Evolutionary conservation across 2,888 invertebrate species (phyloP).

Genomic region (Scotopteryx bipunctaria): DNA sequence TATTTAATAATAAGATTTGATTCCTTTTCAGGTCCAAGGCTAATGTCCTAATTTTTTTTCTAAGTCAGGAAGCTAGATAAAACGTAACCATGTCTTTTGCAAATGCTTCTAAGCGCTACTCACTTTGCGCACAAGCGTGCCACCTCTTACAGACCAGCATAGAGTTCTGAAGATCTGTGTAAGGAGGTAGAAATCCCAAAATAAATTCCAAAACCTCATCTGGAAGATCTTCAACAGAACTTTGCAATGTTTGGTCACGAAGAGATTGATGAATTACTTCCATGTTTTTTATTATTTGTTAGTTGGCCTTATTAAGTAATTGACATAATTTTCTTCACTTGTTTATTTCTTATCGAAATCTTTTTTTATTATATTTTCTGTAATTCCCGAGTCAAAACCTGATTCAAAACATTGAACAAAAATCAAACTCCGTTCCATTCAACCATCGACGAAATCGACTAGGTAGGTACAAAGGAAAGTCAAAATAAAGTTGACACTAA

Average conservation of each 20-base stretch:
- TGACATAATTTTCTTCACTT: constrained; percentile 26
- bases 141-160: constrained; percentile 94
- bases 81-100: neutral
- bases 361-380: neutral
- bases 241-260: constrained; percentile 59
- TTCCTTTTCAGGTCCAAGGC: no score
- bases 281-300: constrained; percentile 52
- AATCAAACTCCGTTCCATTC: neutral
- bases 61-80: neutral
- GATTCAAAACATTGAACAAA: constrained; percentile 23
- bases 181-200: constrained; percentile 93
- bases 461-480: no score
- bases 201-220: constrained; percentile 97
- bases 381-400: constrained; percentile 8
- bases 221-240: constrained; percentile 88
- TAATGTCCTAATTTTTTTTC: no score
- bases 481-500: no score
- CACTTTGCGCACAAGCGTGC: constrained; percentile 93
- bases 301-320: constrained; percentile 1
- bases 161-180: constrained; percentile 94
- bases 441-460: neutral
- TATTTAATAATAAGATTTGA: no score
- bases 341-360: constrained; percentile 3
- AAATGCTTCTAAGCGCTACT: constrained; percentile 55
- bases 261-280: constrained; percentile 64